A percentile compares a stretch with the other conserved stretches of the same genome.
Evolutionary conservation across 2,113 vertebrate species (phyloP).

Genomic region (Pionites leucogaster): DNA sequence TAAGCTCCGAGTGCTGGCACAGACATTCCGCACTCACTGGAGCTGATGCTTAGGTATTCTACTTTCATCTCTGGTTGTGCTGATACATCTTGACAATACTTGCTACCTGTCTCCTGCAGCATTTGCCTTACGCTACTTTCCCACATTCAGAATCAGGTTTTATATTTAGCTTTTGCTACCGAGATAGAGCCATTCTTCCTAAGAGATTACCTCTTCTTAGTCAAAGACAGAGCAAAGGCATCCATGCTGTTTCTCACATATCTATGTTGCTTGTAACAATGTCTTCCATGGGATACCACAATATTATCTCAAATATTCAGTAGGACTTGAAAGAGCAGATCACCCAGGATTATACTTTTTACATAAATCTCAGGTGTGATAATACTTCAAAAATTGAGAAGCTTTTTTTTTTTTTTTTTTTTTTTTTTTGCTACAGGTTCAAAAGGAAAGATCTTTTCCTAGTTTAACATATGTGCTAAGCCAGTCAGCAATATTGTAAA

Average conservation of each 20-base stretch:
- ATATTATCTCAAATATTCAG: not conserved
- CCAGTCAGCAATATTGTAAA: not conserved
- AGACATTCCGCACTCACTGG: not conserved
- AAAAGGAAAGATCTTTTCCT: not conserved
- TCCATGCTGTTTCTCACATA: fast-evolving
- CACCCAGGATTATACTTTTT: not conserved
- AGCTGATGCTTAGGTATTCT: not conserved
- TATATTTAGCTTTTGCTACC: not conserved
- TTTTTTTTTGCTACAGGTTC: not conserved
- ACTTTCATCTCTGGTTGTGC: not conserved
- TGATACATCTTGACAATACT: not conserved
- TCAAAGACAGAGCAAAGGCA: not conserved
- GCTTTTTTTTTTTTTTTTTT: not conserved
- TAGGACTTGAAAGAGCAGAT: not conserved
- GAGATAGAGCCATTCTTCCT: not conserved
- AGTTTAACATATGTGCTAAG: not conserved
- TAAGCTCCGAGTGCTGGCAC: not conserved
- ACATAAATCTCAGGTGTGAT: not conserved
- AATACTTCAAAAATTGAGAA: not conserved
- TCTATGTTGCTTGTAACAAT: not conserved
- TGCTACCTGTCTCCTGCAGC: not conserved
- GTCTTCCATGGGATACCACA: not conserved
- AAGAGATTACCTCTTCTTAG: not conserved
- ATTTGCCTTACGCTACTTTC: not conserved
- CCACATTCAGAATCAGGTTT: not conserved